Base-by-base conservation (phyloP, 2,797 vertebrate genomes). In the Sebastes ruberrimus region DNA sequence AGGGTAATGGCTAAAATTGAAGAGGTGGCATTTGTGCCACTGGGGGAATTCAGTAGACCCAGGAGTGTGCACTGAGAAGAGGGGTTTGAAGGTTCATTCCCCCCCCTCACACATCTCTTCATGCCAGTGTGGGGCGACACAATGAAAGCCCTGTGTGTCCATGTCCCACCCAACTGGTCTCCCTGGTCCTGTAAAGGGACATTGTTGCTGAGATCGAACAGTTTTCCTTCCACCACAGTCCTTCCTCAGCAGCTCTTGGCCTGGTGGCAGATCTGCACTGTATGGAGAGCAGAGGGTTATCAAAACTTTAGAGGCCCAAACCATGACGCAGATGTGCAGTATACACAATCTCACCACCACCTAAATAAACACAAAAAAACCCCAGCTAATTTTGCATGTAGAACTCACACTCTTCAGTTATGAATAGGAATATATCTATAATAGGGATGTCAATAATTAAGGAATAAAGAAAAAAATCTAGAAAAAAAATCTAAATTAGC, bases 61-160 rank as follows among this genome's bases (percentile, higher is more conserved):
- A 38, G 66, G 71, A 79, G 80, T 66, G 60, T 75, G 71, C 10
- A 20, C 52, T 42, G 23, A 62, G 63, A 14, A 33, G 30, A 74
- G 6, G 49, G 55, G 55, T 81, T 63, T 76, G 56, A 77, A 75
- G 4, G 69, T 70, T 68, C 60, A 42, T 49, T 67, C 56, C 35
- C 27, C 27, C 35, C 23, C 4, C 63, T 65, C 59, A 14, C 52
- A 56, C 73, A 62, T 59, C 27, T 30, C 35, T 52, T 69, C 30
- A 28, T 75, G 16, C 49, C 59, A 49, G 71, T n/a, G 33, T 53
- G 64, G 30, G 22, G 2, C 1, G 25, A 64, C 67, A 87, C 82
- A 91, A 78, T 84, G 65, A 81, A 70, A 55, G 61, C 63, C 72
- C 76, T 85, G 78, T 90, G 71, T 80, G 42, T 88, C 78, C 25